Conservation (phyloP, 2,113 vertebrate genomes). For the Lipophrys pholis region DNA sequence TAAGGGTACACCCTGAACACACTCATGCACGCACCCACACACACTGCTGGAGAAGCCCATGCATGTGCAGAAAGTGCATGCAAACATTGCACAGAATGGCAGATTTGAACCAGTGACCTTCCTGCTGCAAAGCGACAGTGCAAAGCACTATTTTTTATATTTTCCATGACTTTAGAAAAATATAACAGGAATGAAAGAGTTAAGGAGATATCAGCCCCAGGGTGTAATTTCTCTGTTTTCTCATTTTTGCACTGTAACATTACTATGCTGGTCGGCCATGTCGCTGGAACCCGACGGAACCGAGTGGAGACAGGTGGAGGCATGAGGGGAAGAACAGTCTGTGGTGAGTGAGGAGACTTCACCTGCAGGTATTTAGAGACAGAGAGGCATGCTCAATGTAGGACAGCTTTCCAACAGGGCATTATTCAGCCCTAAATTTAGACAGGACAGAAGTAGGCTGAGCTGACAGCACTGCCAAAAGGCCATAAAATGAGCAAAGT, state of each 20-base stretch:
- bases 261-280: not conserved
- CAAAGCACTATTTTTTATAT: too few species aligned
- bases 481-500: constrained; percentile 33
- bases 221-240: not conserved
- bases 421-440: constrained; percentile 84
- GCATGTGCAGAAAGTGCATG: too few species aligned
- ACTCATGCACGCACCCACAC: too few species aligned
- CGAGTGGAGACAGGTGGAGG: constrained; percentile 13
- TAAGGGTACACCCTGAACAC: too few species aligned
- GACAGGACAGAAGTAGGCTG: constrained; percentile 78
- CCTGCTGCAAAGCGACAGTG: too few species aligned
- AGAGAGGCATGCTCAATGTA: constrained; percentile 69
- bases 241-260: not conserved
- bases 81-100: too few species aligned
- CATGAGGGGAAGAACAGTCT: constrained; percentile 24
- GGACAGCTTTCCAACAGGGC: constrained; percentile 81
- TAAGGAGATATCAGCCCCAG: not conserved
- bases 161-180: not conserved
- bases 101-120: too few species aligned
- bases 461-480: constrained; percentile 57
- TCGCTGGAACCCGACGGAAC: not conserved
- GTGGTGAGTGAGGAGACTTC: constrained; percentile 49
- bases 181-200: not conserved
- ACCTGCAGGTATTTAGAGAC: constrained; percentile 66
- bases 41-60: too few species aligned